phyloP scores from a whole-genome alignment of 2,113 vertebrate genomes.

The Columba janthina region DNA sequence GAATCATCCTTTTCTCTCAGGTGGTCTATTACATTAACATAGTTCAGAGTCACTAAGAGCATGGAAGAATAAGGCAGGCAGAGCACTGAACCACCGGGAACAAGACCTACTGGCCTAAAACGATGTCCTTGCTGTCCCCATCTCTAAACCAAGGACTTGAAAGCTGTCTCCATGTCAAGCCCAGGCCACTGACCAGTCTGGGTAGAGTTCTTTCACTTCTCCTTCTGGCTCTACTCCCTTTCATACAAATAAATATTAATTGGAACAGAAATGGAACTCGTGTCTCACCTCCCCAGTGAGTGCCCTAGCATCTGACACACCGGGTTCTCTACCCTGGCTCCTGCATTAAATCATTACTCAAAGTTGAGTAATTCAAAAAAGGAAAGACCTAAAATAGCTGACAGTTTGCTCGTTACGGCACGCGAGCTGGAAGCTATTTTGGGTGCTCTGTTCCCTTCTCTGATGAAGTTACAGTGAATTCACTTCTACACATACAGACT shows the following conservation, averaged over 20 bases:
- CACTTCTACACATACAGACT: neutral
- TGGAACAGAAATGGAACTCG: neutral
- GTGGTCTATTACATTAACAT: neutral
- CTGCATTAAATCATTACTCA: neutral
- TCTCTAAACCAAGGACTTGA: neutral
- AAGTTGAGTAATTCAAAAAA: neutral
- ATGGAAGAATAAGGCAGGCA: neutral
- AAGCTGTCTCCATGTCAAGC: neutral
- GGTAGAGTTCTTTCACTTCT: neutral
- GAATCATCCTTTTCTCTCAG: neutral
- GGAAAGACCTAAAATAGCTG: conserved; percentile 21
- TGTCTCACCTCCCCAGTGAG: neutral
- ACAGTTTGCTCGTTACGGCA: neutral
- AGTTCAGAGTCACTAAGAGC: neutral
- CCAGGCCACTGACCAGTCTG: neutral
- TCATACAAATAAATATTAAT: neutral
- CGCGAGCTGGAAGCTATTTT: neutral
- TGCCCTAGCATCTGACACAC: neutral
- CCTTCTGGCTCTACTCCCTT: neutral
- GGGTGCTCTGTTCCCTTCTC: neutral
- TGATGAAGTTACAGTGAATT: neutral
- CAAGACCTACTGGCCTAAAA: neutral
- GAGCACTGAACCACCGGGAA: neutral
- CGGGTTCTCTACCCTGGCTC: neutral
- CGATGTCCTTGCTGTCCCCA: neutral